Evolutionary conservation across 2,113 vertebrate species (phyloP).

Genomic region (Aythya baeri): DNA sequence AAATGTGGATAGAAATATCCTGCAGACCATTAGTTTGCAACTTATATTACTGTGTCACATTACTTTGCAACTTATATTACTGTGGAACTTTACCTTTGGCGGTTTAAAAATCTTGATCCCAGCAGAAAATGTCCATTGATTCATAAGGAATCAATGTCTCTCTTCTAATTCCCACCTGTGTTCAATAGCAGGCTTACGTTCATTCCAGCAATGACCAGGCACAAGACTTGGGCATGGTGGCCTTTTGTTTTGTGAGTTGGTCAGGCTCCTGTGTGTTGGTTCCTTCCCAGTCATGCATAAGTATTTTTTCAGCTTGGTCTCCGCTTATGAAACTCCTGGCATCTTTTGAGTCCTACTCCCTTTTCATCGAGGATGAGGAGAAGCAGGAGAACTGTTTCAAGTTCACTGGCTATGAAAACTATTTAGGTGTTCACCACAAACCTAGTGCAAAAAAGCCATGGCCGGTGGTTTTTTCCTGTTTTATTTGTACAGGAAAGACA

Average conservation of each 20-base stretch:
- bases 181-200: background rate
- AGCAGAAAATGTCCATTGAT: background rate
- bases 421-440: rapidly evolving
- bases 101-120: rapidly evolving
- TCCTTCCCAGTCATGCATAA: background rate
- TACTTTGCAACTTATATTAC: background rate
- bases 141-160: background rate
- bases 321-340: rapidly evolving
- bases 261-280: rapidly evolving
- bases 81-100: background rate
- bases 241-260: rapidly evolving
- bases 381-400: background rate
- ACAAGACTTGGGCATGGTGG: rapidly evolving
- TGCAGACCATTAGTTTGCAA: background rate
- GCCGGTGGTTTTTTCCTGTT: background rate
- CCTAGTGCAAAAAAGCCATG: background rate
- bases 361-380: background rate
- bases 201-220: rapidly evolving
- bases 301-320: background rate
- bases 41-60: background rate
- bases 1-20: background rate
- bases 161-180: background rate
- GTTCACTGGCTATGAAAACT: background rate
- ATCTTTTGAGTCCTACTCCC: background rate
- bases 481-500: background rate